Evolutionary conservation across 2,113 vertebrate genomes (phyloP).

Genomic region (Charadrius vociferus): DNA sequence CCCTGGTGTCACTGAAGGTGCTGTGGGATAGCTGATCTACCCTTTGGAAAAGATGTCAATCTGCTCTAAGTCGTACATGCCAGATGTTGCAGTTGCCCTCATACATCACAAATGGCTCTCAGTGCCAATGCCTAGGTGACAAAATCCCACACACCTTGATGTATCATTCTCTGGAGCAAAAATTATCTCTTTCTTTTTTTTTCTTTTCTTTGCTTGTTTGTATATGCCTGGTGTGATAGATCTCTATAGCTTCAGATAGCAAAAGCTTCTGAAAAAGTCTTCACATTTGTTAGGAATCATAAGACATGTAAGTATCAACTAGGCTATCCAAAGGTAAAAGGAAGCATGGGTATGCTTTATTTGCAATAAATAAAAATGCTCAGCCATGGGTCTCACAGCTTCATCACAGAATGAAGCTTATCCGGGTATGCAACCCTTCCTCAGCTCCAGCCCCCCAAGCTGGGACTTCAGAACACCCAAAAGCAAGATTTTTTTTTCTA

Average conservation of each 20-base stretch:
- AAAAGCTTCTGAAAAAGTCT: not conserved
- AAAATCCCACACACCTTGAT: not conserved
- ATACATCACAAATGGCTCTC: not conserved
- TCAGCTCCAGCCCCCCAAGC: not conserved
- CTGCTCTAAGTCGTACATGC: accelerated
- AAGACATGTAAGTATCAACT: not conserved
- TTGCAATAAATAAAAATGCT: not conserved
- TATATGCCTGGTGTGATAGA: not conserved
- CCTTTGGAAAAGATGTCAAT: not conserved
- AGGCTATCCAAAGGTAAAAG: not conserved
- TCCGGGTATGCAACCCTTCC: not conserved
- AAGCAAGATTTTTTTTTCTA: not conserved
- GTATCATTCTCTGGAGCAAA: not conserved
- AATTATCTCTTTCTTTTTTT: not conserved
- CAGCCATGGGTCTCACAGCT: not conserved
- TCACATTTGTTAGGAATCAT: not conserved
- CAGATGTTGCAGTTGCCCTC: not conserved
- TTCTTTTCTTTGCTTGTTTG: not conserved
- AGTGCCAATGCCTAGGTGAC: not conserved
- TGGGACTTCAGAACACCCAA: not conserved
- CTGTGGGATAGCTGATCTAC: not conserved
- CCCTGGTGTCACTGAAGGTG: not conserved
- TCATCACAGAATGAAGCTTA: not conserved
- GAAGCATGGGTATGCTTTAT: not conserved
- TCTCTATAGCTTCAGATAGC: not conserved